Percentiles rank a stretch among this genome's conserved stretches.
Conservation (phyloP, 2,113 vertebrate genomes). For the Colinus virginianus region DNA sequence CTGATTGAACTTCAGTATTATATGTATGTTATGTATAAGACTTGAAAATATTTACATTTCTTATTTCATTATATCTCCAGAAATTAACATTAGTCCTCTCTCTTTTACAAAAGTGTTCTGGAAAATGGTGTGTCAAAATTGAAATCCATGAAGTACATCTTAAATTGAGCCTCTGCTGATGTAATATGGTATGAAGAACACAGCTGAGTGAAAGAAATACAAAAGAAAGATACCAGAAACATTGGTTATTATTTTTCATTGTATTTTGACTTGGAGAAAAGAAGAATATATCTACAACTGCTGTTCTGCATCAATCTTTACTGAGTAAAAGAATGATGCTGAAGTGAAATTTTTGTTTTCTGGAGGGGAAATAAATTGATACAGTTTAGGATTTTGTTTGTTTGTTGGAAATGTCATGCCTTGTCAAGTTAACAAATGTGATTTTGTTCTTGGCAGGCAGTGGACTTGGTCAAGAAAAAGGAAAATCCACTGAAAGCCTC, state of each 20-base stretch:
- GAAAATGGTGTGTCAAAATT: neutral
- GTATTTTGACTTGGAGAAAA: neutral
- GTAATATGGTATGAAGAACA: neutral
- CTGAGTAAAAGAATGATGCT: neutral
- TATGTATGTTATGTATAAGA: neutral
- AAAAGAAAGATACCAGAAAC: neutral
- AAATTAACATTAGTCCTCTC: neutral
- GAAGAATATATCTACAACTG: neutral
- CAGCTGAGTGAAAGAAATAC: neutral
- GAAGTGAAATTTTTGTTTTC: conserved; percentile 42
- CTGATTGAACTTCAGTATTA: neutral
- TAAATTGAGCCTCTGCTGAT: neutral
- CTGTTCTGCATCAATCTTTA: neutral
- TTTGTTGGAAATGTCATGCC: conserved; percentile 50
- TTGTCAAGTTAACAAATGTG: conserved; percentile 65
- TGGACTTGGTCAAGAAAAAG: conserved; percentile 51
- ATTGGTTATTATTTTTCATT: neutral
- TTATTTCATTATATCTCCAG: neutral
- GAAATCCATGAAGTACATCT: neutral
- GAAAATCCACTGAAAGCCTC: conserved; percentile 49
- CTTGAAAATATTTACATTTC: neutral
- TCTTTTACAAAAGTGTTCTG: neutral
- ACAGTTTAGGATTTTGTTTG: conserved; percentile 39
- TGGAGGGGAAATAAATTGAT: conserved; percentile 36
- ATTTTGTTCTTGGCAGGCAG: conserved; percentile 5